phyloP scores from a whole-genome alignment of 2,888 invertebrate genomes.

The Orthosia cruda region DNA sequence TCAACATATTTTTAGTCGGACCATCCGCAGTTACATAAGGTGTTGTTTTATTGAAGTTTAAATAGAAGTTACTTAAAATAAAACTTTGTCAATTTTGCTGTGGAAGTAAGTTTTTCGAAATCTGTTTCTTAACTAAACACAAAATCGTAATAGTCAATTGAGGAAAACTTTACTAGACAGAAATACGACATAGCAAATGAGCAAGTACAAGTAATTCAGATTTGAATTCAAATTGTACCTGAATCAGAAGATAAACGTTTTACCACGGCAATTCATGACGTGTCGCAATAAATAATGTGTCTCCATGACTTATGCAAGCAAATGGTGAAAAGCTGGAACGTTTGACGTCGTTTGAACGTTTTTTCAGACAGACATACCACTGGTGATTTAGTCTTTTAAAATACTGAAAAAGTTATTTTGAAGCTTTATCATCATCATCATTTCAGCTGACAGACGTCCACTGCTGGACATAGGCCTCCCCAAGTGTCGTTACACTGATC shows the following conservation, averaged over 20 bases:
- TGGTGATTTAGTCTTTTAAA: no score
- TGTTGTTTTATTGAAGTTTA: neutral
- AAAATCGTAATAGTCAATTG: neutral
- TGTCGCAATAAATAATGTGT: no score
- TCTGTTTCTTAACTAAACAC: neutral
- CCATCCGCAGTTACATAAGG: neutral
- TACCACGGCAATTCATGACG: neutral
- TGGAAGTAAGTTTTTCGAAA: no score
- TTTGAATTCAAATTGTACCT: neutral
- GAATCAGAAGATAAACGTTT: conserved; percentile 28
- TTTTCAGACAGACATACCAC: no score
- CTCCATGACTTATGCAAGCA: conserved; percentile 9
- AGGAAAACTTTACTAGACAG: no score
- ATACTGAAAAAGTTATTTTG: no score
- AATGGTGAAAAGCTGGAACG: conserved; percentile 2
- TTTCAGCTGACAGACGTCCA: no score
- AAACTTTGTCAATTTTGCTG: no score
- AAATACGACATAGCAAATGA: neutral
- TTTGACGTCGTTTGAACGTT: no score
- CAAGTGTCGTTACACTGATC: no score
- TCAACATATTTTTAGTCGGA: neutral
- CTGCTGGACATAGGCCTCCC: no score
- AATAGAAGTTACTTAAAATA: neutral
- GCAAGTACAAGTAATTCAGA: neutral
- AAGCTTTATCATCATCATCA: no score